Conservation (phyloP, 92 coral and sea anemone species). For the Pocillopora grandis region DNA sequence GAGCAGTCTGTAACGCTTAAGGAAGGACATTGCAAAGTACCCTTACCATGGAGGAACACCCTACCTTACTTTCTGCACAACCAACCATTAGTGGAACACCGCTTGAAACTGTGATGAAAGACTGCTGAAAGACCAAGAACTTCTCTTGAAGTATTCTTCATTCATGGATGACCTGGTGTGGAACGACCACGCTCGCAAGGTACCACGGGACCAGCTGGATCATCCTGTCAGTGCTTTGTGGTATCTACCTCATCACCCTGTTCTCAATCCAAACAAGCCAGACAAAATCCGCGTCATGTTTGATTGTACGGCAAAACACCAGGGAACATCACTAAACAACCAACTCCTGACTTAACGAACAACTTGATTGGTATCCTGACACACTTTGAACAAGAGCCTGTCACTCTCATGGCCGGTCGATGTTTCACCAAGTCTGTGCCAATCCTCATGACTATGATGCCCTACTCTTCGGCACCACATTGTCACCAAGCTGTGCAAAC, state of each 20-base stretch:
- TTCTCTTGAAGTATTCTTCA: conserved; percentile 27
- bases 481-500: conserved; percentile 40
- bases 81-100: conserved; percentile 44
- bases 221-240: neutral
- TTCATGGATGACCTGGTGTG: conserved; percentile 24
- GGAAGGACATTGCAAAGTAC: conserved; percentile 59
- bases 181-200: conserved; percentile 50
- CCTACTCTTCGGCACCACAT: conserved; percentile 51
- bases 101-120: conserved; percentile 33
- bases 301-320: conserved; percentile 50
- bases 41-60: conserved; percentile 59
- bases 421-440: conserved; percentile 53
- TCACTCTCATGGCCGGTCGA: conserved; percentile 42
- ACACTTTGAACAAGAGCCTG: conserved; percentile 44
- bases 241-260: conserved; percentile 11
- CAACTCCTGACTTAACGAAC: conserved; percentile 44
- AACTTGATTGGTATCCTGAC: conserved; percentile 47
- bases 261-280: conserved; percentile 5
- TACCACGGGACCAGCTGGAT: conserved; percentile 22
- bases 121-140: conserved; percentile 25
- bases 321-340: conserved; percentile 48
- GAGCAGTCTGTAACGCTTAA: conserved; percentile 45
- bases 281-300: conserved; percentile 49
- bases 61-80: conserved; percentile 61
- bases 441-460: conserved; percentile 32